phyloP scores from a whole-genome alignment of 2,113 vertebrate genomes.

The Atherinomorus stipes region DNA sequence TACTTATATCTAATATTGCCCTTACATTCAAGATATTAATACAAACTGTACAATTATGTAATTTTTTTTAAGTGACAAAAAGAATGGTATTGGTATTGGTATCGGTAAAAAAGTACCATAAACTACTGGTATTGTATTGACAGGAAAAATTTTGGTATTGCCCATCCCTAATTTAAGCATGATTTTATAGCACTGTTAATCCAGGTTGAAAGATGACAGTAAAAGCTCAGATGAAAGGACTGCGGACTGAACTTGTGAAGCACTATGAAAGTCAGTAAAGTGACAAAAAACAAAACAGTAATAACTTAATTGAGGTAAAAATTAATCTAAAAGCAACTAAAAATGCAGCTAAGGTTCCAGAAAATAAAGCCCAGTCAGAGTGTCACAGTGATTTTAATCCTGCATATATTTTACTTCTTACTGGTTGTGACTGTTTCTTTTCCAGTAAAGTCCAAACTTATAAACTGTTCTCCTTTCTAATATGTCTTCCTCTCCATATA shows the following conservation, averaged over 20 bases:
- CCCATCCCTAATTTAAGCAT: not conserved
- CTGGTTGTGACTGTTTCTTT: constrained; percentile 75
- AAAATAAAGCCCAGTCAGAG: constrained; percentile 7
- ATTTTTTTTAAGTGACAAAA: too few species aligned
- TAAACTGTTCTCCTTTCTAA: constrained; percentile 64
- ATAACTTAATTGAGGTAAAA: not conserved
- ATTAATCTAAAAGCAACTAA: not conserved
- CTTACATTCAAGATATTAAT: too few species aligned
- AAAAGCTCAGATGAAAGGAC: constrained; percentile 1
- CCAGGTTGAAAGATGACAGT: not conserved
- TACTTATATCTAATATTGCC: too few species aligned
- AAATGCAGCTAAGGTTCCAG: not conserved
- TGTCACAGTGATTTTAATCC: constrained; percentile 28
- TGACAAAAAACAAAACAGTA: not conserved
- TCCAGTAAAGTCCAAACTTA: constrained; percentile 56
- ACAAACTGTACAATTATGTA: too few species aligned
- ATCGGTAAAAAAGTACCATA: too few species aligned
- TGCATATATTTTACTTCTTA: constrained; percentile 50
- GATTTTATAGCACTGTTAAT: not conserved
- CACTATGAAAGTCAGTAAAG: not conserved
- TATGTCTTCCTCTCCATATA: constrained; percentile 78
- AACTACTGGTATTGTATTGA: too few species aligned
- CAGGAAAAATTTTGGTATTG: too few species aligned
- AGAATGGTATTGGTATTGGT: too few species aligned
- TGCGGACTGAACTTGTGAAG: not conserved